phyloP scores from a whole-genome alignment of 2,113 vertebrate species.

The Hippocampus barbouri region DNA sequence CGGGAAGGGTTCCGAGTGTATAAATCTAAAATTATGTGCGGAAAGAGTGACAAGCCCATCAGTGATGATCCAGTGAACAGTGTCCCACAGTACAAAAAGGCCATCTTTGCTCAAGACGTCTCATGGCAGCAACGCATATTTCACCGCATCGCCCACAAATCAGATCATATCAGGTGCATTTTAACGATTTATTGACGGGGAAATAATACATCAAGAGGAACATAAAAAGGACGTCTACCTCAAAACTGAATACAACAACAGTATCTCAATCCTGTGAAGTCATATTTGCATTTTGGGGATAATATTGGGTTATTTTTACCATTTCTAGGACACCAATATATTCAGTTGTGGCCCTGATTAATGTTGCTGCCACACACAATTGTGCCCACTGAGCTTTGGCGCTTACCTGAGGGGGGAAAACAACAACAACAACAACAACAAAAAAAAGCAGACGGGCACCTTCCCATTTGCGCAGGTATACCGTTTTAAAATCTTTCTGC shows the following conservation, averaged over 20 bases:
- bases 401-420: conserved; percentile 19
- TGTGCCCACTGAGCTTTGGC: conserved; percentile 20
- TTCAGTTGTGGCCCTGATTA: conserved; percentile 34
- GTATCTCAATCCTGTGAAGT: conserved; percentile 21
- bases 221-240: neutral
- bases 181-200: conserved; percentile 7
- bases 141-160: conserved; percentile 37
- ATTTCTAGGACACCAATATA: conserved; percentile 32
- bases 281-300: conserved; percentile 4
- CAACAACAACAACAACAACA: too few species aligned
- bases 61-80: conserved; percentile 56
- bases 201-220: conserved; percentile 3
- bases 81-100: conserved; percentile 46
- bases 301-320: conserved; percentile 14
- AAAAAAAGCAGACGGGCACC: conserved; percentile 21
- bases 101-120: conserved; percentile 43
- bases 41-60: conserved; percentile 61
- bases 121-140: conserved; percentile 39
- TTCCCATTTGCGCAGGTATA: conserved; percentile 20
- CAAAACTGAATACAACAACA: neutral
- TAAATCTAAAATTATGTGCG: conserved; percentile 64
- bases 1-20: conserved; percentile 41
- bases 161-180: conserved; percentile 25
- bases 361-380: conserved; percentile 23
- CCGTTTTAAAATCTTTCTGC: conserved; percentile 16